These are phyloP conservation scores for Spilogale gracilis DNA, from an alignment of 2,113 vertebrate genomes.

Conservation along the genomic window DNA sequence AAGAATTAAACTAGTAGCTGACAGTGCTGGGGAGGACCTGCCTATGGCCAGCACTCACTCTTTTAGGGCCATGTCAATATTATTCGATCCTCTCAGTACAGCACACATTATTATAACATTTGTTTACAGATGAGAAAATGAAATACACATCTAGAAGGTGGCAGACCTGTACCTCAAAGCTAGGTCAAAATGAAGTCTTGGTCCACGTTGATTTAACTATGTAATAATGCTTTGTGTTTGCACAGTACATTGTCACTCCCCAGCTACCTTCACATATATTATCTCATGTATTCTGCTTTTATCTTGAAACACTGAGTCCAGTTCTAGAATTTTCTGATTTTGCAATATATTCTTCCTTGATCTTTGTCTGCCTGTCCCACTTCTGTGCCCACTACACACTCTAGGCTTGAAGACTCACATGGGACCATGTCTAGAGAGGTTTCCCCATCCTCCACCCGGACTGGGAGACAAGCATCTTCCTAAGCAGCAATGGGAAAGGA, in stretches of 20 bases:
- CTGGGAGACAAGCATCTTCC: background rate
- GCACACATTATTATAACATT: background rate
- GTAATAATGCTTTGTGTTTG: background rate
- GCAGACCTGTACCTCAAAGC: background rate
- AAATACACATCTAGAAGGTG: background rate
- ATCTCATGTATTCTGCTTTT: background rate
- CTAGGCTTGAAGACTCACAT: background rate
- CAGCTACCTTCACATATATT: background rate
- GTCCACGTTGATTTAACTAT: background rate
- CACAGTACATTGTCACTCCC: background rate
- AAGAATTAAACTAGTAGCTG: slow-evolving; percentile 20
- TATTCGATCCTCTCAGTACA: background rate
- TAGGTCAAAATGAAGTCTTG: background rate
- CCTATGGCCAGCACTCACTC: background rate
- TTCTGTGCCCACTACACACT: background rate
- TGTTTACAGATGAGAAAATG: slow-evolving; percentile 28
- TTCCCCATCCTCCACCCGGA: background rate
- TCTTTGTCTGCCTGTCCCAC: background rate
- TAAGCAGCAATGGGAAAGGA: background rate
- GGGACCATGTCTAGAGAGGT: background rate
- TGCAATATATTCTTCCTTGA: background rate
- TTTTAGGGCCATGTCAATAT: background rate
- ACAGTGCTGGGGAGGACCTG: background rate
- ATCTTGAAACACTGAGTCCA: background rate
- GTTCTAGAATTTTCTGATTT: background rate